Conservation (phyloP, 1,140 invertebrate species). For the Muscidifurax raptorellus region DNA sequence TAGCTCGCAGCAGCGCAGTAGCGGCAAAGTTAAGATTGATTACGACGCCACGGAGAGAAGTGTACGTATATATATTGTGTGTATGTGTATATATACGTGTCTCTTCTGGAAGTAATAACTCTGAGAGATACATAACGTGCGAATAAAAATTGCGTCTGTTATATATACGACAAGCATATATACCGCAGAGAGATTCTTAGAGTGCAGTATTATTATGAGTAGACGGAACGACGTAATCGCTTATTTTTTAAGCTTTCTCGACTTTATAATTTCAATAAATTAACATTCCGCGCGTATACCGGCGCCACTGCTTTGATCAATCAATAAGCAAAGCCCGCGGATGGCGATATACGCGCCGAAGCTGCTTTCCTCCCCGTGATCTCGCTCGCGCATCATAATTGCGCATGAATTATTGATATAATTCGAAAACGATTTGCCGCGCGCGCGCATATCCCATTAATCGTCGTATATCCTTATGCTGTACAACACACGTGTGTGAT, state of each 20-base stretch:
- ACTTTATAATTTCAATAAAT: conserved; percentile 50
- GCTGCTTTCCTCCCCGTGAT: not conserved
- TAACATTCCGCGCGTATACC: not conserved
- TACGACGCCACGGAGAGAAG: not conserved
- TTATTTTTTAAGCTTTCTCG: too few relatives aligned
- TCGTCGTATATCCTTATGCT: conserved; percentile 13
- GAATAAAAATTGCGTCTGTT: not conserved
- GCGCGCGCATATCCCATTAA: conserved; percentile 39
- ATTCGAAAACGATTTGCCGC: conserved; percentile 50
- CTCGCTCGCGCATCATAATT: conserved; percentile 40
- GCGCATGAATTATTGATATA: conserved; percentile 52
- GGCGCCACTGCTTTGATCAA: not conserved
- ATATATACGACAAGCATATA: not conserved
- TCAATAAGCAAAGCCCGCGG: conserved; percentile 17
- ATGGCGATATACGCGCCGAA: not conserved
- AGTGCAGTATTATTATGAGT: too few relatives aligned
- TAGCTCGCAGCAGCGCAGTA: not conserved
- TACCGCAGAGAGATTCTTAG: too few relatives aligned
- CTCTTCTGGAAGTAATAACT: not conserved
- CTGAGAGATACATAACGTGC: not conserved
- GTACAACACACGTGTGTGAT: not conserved
- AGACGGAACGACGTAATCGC: too few relatives aligned
- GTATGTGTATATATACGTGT: not conserved
- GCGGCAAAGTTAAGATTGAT: not conserved
- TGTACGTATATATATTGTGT: too few relatives aligned